A percentile compares a stretch with the other conserved stretches of the same genome.
These are phyloP conservation scores for Rattus norvegicus DNA, from an alignment of 2,113 vertebrate genomes.

Conservation along the genomic window GRCr8 NC_086026.1:89747501-89748000, in stretches of 20 bases:
- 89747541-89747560: too few relatives aligned
- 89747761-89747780: neutral
- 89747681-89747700: constrained; percentile 46
- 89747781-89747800: constrained; percentile 59
- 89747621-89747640: neutral
- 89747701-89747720: neutral
- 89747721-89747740: constrained; percentile 42
- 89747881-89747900: constrained; percentile 73
- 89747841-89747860: constrained; percentile 8
- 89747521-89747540: neutral
- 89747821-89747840: neutral
- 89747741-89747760: constrained; percentile 8
- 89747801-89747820: constrained; percentile 20
- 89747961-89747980: constrained; percentile 46
- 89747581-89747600: neutral
- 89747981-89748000: constrained; percentile 27
- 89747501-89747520: neutral
- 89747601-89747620: neutral
- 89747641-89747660: neutral
- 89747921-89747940: constrained; percentile 65
- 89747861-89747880: constrained; percentile 55
- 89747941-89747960: constrained; percentile 56
- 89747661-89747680: neutral
- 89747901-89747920: constrained; percentile 60
- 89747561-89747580: too few relatives aligned